Evolutionary conservation across 37 sponge, comb jelly and placozoan species (phyloP).

Genomic region (Geodia barretti): DNA sequence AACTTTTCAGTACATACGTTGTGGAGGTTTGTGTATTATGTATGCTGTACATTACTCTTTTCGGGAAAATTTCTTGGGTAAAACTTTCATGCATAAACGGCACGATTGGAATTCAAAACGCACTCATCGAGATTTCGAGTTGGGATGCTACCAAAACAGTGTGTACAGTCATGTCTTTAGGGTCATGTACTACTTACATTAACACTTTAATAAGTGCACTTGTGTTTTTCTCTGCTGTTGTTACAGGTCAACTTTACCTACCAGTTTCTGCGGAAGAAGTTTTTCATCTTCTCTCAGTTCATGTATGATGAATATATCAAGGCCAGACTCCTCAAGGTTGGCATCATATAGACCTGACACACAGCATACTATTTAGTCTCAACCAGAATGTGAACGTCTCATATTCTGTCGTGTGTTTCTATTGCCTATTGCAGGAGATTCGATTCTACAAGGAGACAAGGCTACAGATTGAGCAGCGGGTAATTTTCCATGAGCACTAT

Average conservation of each 20-base stretch:
- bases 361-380: not conserved
- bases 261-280: conserved; percentile 95
- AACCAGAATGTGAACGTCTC: not conserved
- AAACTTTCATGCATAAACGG: too few relatives aligned
- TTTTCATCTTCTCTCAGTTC: conserved; percentile 97
- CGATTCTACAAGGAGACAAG: conserved; percentile 86
- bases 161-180: too few relatives aligned
- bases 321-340: conserved; percentile 85
- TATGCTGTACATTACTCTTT: too few relatives aligned
- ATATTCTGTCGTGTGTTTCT: not conserved
- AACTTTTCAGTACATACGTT: too few relatives aligned
- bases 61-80: too few relatives aligned
- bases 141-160: too few relatives aligned
- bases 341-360: not conserved
- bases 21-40: too few relatives aligned
- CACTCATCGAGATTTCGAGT: too few relatives aligned
- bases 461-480: conserved; percentile 80
- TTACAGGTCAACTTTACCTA: conserved; percentile 95
- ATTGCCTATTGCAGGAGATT: conserved; percentile 67
- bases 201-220: not conserved
- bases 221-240: not conserved
- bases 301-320: conserved; percentile 99
- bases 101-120: too few relatives aligned
- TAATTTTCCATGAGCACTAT: conserved; percentile 15
- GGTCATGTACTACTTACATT: not conserved